A percentile compares a stretch with the other conserved stretches of the same genome.
These are phyloP conservation scores for Cataglyphis livida DNA, from an alignment of 2,888 invertebrate genomes.

Conservation along the genomic window DNA sequence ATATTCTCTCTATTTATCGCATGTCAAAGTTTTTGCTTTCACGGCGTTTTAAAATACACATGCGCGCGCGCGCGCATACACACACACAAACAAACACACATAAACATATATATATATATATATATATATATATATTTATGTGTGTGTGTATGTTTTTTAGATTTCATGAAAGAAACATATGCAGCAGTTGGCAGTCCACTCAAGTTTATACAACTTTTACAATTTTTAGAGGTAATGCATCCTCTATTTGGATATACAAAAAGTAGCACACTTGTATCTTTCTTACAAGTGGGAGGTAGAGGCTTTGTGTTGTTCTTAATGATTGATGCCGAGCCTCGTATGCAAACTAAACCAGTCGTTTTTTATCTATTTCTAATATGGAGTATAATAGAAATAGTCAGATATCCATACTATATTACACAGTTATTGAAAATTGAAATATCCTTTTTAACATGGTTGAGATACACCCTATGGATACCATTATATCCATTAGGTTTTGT, in stretches of 20 bases:
- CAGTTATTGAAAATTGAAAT: conserved; percentile 92
- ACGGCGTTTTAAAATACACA: not conserved
- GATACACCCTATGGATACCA: conserved; percentile 97
- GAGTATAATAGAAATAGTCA: conserved; percentile 93
- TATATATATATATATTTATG: not conserved
- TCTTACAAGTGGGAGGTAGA: conserved; percentile 93
- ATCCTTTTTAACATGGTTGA: conserved; percentile 94
- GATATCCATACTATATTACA: conserved; percentile 97
- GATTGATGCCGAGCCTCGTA: conserved; percentile 93
- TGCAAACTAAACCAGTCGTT: conserved; percentile 95
- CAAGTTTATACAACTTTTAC: conserved; percentile 93
- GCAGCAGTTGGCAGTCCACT: conserved; percentile 91
- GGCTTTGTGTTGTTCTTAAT: conserved; percentile 92
- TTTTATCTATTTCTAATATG: conserved; percentile 96
- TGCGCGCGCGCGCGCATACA: not conserved
- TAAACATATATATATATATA: not conserved
- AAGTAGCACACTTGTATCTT: conserved; percentile 90
- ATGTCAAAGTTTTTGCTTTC: not conserved
- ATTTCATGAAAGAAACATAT: conserved; percentile 90
- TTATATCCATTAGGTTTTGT: conserved; percentile 96
- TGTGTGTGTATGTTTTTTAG: conserved; percentile 75
- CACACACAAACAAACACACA: not conserved
- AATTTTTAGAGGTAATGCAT: conserved; percentile 95
- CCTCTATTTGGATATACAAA: conserved; percentile 95
- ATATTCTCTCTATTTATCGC: not conserved